Evolutionary conservation across 2,888 invertebrate genomes (phyloP), one percentile per base, ranked within the genome.

Genomic region (Dendrolimus pini): DNA sequence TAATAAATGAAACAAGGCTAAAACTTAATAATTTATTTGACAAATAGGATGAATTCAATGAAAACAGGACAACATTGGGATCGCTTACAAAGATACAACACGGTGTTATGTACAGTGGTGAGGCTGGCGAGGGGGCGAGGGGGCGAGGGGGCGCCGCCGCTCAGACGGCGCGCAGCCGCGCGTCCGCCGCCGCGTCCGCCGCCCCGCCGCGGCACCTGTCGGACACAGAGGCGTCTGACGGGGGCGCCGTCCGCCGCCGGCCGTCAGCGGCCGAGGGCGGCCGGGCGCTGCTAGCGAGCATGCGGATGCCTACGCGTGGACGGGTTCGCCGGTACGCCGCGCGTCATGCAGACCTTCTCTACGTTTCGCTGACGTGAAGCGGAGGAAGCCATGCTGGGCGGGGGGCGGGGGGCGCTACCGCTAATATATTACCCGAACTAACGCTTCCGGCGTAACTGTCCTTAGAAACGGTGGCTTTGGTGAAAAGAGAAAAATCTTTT

Each of bases 381-480:
- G 61, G 61, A 30, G 59, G 60, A 80, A 81, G 82, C 81, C 82
- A 81, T 82, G 82, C 82, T 60, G 66, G 60, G 30, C 30, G 6
- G 66, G 61, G 60, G 54, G 53, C 12, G 56, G 61, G 69, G 63
- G 55, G 58, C 58, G 63, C 52, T 61, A 58, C 57, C 61, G 60
- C 65, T 70, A 72, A 60, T 68, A 69, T 66, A 69, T 79, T 82
- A 82, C 80, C 77, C 65, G 74, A 68, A 65, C 67, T 65, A 66
- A 65, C 60, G 62, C 65, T 77, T 72, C 75, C 60, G 65, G 68
- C 65, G 70, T 68, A 69, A 70, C 69, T 70, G 68, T 64, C 77
- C 77, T 84, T 78, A 87, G 80, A 85, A 87, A 71, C 86, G 86
- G 79, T 87, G 85, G 83, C 86, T 87, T 85, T 68, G 61, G 65